Conservation (phyloP, 2,113 vertebrate species). For the Elephantulus edwardii region DNA sequence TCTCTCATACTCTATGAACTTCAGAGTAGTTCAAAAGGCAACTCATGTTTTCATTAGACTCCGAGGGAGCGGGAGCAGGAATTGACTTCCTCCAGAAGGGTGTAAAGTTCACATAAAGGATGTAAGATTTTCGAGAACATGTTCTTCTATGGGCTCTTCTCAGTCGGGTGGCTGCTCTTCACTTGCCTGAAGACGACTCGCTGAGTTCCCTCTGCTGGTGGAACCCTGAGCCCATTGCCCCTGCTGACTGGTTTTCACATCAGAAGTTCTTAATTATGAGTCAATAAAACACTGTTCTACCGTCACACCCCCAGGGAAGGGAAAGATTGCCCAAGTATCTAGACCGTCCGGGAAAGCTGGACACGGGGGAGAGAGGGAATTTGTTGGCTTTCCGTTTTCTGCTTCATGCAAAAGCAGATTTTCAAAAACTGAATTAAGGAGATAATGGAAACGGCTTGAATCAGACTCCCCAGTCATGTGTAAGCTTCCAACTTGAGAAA, state of each 20-base stretch:
- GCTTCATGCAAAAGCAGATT: constrained; percentile 20
- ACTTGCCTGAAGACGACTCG: background rate
- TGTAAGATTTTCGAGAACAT: constrained; percentile 60
- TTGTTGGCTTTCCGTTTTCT: constrained; percentile 29
- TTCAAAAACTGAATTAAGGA: constrained; percentile 27
- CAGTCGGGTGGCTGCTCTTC: background rate
- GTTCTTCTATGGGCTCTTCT: background rate
- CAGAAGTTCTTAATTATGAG: constrained; percentile 74
- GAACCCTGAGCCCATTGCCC: constrained; percentile 30
- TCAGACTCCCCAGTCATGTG: constrained; percentile 9
- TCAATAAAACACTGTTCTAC: constrained; percentile 65
- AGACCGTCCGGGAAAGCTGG: constrained; percentile 1
- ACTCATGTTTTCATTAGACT: constrained; percentile 36
- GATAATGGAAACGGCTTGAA: background rate
- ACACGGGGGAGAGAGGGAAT: background rate
- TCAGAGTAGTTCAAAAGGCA: constrained; percentile 70
- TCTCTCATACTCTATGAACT: background rate
- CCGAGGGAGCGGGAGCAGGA: constrained; percentile 42
- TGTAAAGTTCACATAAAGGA: constrained; percentile 64
- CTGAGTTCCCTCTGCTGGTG: background rate
- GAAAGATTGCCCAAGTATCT: constrained; percentile 53
- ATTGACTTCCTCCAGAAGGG: constrained; percentile 69
- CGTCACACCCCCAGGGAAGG: constrained; percentile 55
- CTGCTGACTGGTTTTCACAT: constrained; percentile 72
- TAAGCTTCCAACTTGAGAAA: constrained; percentile 26